A percentile compares a stretch with the other conserved stretches of the same genome.
Evolutionary conservation across 2,888 invertebrate genomes (phyloP).

Genomic region (Hoplodrina blanda): DNA sequence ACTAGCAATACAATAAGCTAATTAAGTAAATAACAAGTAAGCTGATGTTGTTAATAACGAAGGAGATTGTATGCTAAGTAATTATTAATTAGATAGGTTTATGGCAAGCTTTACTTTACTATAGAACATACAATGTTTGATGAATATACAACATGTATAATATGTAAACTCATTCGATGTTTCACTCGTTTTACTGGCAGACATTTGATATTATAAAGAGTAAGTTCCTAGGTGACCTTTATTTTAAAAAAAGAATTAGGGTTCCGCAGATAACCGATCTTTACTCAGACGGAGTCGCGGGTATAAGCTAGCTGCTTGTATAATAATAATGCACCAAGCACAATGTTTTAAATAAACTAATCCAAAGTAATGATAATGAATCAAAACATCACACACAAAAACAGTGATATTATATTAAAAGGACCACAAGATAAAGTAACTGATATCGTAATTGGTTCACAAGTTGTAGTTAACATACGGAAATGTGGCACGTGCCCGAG

Average conservation of each 20-base stretch:
- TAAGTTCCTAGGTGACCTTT: no score
- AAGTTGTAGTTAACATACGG: background rate
- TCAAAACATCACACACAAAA: background rate
- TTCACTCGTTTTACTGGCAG: no score
- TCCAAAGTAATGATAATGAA: background rate
- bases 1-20: slow-evolving; percentile 14
- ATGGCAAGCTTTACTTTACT: background rate
- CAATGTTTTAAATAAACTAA: background rate
- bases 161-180: no score
- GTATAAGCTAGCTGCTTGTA: no score
- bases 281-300: no score
- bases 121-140: background rate
- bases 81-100: slow-evolving; percentile 2
- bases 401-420: background rate
- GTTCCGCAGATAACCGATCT: no score
- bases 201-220: no score
- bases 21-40: slow-evolving; percentile 32
- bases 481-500: background rate
- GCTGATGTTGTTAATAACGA: slow-evolving; percentile 18
- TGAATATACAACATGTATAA: background rate
- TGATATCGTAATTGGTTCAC: background rate
- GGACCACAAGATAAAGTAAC: background rate
- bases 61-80: slow-evolving; percentile 8
- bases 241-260: no score
- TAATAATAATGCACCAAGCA: no score